Evolutionary conservation across 2,888 invertebrate genomes (phyloP).

Genomic region (Danaus chrysippus): DNA sequence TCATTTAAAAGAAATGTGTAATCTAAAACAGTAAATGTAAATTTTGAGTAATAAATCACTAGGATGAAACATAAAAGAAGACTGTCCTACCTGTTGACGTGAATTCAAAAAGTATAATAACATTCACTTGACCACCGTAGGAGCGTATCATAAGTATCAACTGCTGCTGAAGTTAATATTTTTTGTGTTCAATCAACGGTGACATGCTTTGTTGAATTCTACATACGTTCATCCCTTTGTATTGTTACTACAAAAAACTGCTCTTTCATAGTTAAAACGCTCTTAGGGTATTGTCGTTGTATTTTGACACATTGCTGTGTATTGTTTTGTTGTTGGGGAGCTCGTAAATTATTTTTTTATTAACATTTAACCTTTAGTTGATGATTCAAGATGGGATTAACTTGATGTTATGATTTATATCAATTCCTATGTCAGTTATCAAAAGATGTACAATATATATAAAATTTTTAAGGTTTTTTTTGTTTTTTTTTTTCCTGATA

Average conservation of each 20-base stretch:
- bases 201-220: constrained; percentile 37
- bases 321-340: constrained; percentile 66
- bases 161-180: constrained; percentile 77
- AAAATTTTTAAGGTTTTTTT: background rate
- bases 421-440: constrained; percentile 18
- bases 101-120: constrained; percentile 61
- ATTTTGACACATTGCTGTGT: constrained; percentile 74
- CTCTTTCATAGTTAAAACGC: constrained; percentile 49
- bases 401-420: constrained; percentile 65
- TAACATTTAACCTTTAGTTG: constrained; percentile 44
- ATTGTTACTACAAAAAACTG: constrained; percentile 29
- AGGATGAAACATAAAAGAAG: background rate
- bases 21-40: no score
- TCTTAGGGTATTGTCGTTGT: constrained; percentile 52
- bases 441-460: background rate
- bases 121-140: constrained; percentile 58
- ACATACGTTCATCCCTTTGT: constrained; percentile 42
- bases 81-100: constrained; percentile 37
- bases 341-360: constrained; percentile 66
- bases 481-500: background rate
- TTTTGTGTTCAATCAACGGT: constrained; percentile 49
- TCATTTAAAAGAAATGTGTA: no score
- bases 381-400: constrained; percentile 61
- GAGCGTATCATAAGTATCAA: constrained; percentile 67
- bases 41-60: background rate